These are phyloP conservation scores for Pygocentrus nattereri DNA, from an alignment of 2,797 vertebrate genomes.

Conservation along the genomic window DNA sequence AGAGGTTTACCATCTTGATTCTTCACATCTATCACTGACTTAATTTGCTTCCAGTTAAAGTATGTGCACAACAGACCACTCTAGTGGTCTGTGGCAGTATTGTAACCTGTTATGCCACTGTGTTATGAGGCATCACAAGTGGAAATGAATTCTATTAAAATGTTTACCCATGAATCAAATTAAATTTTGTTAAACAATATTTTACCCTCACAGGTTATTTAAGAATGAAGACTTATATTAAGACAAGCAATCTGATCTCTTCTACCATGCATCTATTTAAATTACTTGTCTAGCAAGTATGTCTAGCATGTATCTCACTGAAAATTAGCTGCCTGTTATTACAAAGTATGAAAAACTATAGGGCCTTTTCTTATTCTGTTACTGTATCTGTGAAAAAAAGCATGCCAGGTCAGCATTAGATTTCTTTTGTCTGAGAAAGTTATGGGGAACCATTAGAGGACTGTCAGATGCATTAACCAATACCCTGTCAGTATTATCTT, in stretches of 20 bases:
- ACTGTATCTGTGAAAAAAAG: neutral
- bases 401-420: neutral
- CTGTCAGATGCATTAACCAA: conserved; percentile 74
- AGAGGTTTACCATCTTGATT: neutral
- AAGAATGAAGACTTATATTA: neutral
- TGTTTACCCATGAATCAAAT: neutral
- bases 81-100: conserved; percentile 72
- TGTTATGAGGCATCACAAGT: neutral
- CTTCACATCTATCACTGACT: neutral
- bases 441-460: conserved; percentile 52
- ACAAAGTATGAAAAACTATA: neutral
- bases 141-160: neutral
- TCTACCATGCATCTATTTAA: neutral
- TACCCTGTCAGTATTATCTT: conserved; percentile 78
- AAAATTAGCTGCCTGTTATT: neutral
- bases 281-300: neutral
- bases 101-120: conserved; percentile 12
- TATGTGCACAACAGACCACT: conserved; percentile 73
- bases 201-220: neutral
- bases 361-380: neutral
- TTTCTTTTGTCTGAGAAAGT: conserved; percentile 69
- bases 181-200: neutral
- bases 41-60: conserved; percentile 24
- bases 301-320: neutral
- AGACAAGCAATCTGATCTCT: neutral